Evolutionary conservation across 1,140 invertebrate species (phyloP).

Genomic region (Sesamia nonagrioides): DNA sequence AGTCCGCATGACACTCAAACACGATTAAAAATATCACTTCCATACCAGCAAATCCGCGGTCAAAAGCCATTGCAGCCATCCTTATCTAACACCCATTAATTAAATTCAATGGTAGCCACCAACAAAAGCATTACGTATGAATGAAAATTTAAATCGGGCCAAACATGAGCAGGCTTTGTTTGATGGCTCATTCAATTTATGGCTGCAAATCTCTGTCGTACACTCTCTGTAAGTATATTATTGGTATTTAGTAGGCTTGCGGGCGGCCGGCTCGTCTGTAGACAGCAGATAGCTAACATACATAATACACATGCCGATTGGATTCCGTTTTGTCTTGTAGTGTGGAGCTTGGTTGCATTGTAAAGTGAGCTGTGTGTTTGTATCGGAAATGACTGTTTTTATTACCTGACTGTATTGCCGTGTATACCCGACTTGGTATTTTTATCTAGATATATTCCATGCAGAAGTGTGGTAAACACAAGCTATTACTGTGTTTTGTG

Average conservation of each 20-base stretch:
- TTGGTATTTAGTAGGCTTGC: slow-evolving; percentile 79
- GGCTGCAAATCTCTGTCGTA: slow-evolving; percentile 74
- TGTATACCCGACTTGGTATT: no score
- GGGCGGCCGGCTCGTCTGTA: slow-evolving; percentile 71
- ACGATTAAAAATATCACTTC: slow-evolving; percentile 42
- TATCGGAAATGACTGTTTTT: not conserved
- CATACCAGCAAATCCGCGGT: slow-evolving; percentile 24
- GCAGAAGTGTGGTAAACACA: no score
- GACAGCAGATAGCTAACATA: slow-evolving; percentile 71
- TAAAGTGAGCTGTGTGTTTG: not conserved
- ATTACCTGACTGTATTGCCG: not conserved
- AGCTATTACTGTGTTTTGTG: no score
- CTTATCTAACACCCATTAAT: slow-evolving; percentile 50
- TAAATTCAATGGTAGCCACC: slow-evolving; percentile 48
- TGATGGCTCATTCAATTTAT: slow-evolving; percentile 74
- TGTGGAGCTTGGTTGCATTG: not conserved
- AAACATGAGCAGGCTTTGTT: slow-evolving; percentile 69
- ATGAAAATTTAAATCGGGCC: slow-evolving; percentile 67
- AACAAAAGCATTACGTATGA: slow-evolving; percentile 56
- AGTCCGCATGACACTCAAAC: slow-evolving; percentile 20
- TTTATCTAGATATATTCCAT: no score
- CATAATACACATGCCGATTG: slow-evolving; percentile 53
- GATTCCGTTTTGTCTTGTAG: slow-evolving; percentile 63
- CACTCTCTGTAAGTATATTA: slow-evolving; percentile 80
- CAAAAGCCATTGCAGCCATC: slow-evolving; percentile 30